A percentile compares a stretch with the other conserved stretches of the same genome.
Evolutionary conservation across 2,797 vertebrate species (phyloP).

Genomic region (Falco berigora): DNA sequence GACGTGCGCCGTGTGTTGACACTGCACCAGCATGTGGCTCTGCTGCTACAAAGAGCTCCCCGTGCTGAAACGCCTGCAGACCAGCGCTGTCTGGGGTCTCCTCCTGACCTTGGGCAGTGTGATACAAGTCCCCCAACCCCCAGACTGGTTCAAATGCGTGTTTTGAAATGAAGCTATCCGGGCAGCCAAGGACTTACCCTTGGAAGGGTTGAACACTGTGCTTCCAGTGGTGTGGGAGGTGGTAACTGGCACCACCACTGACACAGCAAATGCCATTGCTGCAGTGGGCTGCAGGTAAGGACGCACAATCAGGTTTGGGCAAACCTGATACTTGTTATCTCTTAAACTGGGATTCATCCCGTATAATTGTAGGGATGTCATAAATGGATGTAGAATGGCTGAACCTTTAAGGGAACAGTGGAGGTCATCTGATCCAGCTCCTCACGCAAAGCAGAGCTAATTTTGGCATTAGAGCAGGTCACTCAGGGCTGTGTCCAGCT

Average conservation of each 20-base stretch:
- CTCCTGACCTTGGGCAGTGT: not conserved
- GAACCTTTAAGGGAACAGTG: not conserved
- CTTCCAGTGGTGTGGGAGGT: accelerated
- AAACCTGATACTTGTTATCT: not conserved
- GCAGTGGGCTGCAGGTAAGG: not conserved
- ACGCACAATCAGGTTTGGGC: accelerated
- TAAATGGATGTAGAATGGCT: not conserved
- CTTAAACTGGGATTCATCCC: not conserved
- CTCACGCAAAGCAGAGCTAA: not conserved
- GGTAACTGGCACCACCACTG: not conserved
- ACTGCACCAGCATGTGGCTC: not conserved
- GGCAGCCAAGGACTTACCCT: not conserved
- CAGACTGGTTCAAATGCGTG: not conserved
- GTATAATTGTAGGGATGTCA: not conserved
- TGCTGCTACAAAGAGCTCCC: not conserved
- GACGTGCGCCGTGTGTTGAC: accelerated
- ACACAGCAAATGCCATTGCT: not conserved
- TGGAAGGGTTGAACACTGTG: not conserved
- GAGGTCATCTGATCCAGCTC: not conserved
- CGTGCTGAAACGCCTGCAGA: accelerated
- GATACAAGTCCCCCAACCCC: not conserved
- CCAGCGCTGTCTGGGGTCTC: not conserved
- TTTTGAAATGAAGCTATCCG: not conserved
- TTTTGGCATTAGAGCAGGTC: not conserved
- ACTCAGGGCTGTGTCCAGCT: not conserved